Conservation (phyloP, 2,888 invertebrate genomes). For the Acanthosepion pharaonis region DNA sequence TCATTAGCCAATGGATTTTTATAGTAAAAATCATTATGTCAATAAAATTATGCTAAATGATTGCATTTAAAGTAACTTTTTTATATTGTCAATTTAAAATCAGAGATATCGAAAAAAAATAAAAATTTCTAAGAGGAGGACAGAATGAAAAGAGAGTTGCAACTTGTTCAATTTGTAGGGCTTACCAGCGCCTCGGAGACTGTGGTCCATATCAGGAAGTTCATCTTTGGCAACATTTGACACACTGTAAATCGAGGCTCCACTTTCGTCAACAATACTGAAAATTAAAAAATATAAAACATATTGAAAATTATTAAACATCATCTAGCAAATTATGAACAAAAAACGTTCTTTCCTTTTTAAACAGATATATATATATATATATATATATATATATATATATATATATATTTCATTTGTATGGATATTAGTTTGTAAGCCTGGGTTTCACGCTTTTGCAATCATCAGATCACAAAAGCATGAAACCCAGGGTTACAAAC, state of each 20-base stretch:
- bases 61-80: too few relatives aligned
- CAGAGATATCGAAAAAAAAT: too few relatives aligned
- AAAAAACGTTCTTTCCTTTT: neutral
- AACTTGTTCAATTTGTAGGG: neutral
- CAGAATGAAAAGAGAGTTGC: neutral
- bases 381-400: neutral
- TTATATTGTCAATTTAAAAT: too few relatives aligned
- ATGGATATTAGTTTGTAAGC: too few relatives aligned
- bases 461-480: too few relatives aligned
- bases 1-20: too few relatives aligned
- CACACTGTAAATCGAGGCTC: conserved; percentile 93
- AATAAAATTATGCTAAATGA: too few relatives aligned
- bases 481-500: too few relatives aligned
- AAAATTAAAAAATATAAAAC: conserved; percentile 73
- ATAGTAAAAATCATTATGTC: too few relatives aligned
- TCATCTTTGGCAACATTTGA: conserved; percentile 87
- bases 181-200: conserved; percentile 84
- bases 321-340: neutral
- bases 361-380: too few relatives aligned
- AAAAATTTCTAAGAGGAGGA: neutral
- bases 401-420: too few relatives aligned
- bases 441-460: too few relatives aligned
- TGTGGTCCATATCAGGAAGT: conserved; percentile 87
- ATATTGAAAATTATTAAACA: conserved; percentile 8
- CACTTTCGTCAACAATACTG: conserved; percentile 91